A percentile compares a stretch with the other conserved stretches of the same genome.
Conservation (phyloP, 2,888 invertebrate species). For the Platycheirus albimanus region DNA sequence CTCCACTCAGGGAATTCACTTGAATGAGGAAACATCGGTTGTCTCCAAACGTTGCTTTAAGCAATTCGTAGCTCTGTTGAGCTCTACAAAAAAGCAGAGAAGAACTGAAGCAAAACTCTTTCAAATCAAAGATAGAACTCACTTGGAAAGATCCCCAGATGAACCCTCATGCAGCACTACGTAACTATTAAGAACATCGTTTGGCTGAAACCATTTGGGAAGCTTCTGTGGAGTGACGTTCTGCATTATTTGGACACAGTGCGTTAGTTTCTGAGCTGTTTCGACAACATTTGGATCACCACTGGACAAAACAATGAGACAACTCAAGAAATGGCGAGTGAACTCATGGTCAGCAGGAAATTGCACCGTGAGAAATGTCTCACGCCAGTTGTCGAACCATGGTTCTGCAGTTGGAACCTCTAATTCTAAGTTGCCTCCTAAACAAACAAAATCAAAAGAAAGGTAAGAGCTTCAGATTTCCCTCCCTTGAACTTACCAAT, state of each 20-base stretch:
- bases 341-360: constrained; percentile 98
- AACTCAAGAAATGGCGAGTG: constrained; percentile 93
- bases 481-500: constrained; percentile 83
- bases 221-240: constrained; percentile 89
- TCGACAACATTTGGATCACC: constrained; percentile 91
- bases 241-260: constrained; percentile 91
- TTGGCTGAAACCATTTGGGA: constrained; percentile 91
- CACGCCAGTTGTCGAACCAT: constrained; percentile 98
- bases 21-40: constrained; percentile 94
- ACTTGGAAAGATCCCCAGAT: constrained; percentile 88
- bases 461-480: background rate
- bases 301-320: constrained; percentile 90
- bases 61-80: constrained; percentile 90
- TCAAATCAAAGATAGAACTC: constrained; percentile 79
- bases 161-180: constrained; percentile 93
- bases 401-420: constrained; percentile 91
- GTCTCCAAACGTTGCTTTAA: constrained; percentile 94
- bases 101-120: background rate
- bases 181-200: constrained; percentile 93
- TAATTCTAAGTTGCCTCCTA: constrained; percentile 84
- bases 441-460: background rate
- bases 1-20: constrained; percentile 91
- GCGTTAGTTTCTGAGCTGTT: constrained; percentile 90
- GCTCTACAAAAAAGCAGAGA: constrained; percentile 86
- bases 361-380: constrained; percentile 93